Base-by-base conservation (phyloP, 2,888 invertebrate genomes). In the Dicranocentrus wangi region DNA sequence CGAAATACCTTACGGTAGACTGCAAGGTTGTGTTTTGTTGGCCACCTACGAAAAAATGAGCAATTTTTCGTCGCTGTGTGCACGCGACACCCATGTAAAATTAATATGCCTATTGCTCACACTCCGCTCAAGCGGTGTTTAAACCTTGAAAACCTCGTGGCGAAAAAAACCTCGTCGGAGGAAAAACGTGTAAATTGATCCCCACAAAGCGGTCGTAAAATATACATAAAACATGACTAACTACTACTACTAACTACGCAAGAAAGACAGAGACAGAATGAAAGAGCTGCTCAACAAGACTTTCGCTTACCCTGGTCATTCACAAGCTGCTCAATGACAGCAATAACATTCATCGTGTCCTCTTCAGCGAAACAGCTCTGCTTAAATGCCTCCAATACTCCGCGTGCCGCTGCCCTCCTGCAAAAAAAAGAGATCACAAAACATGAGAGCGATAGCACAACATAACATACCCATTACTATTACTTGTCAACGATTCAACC, bases 361-460 rank as follows among this genome's bases (percentile, higher is more conserved):
- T 84, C 84, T n/a, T 84, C 86, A 0, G 85, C 81, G 60, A 79
- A 84, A 55, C 84, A 85, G 39, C 82, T 81, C 55, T 85, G 85
- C 23, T 83, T 83, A 73, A 87, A 87, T 15, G 85, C 85, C 43
- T 87, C 87, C 72, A 83, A 68, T 8, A 85, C 79, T 32, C 82
- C 82, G 28, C 85, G 82, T 23, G 87, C 86, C 21, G 85, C 86
- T 51, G 82, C 81, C 73, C 84, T 83, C 82, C 87, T 87, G 78
- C n/a, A 84, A 83, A 66, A 68, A 39, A 17, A 55, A 23, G 21
- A 55, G 17, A 58, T 28, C 3, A 60, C 55, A 23, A 2, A 47
- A 47, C 47, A 47, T 47, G n/a, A 47, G 17, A 47, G 32, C 3
- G 32, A 3, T 3, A 10, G 47, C 47, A 47, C 47, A 47, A 47